These are phyloP conservation scores for Eremobia ochroleuca DNA, from an alignment of 2,888 invertebrate genomes.

Conservation along the genomic window DNA sequence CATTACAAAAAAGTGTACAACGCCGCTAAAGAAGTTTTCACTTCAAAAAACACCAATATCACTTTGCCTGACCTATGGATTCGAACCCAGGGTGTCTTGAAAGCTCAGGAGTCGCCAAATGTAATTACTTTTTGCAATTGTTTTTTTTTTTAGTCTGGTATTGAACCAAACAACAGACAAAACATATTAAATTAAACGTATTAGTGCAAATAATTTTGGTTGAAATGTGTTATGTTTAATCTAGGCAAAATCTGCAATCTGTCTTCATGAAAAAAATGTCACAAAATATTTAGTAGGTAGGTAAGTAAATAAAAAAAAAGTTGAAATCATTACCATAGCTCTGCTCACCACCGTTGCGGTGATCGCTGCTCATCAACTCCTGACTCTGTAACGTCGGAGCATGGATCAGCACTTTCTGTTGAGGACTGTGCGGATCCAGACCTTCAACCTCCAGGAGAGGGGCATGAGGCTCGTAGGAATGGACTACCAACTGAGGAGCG, in stretches of 20 bases:
- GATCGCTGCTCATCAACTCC: conserved; percentile 85
- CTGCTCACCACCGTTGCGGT: conserved; percentile 87
- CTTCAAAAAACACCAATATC: no score
- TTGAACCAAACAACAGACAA: neutral
- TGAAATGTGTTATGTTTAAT: neutral
- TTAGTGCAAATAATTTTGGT: neutral
- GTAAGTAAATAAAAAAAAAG: conserved; percentile 11
- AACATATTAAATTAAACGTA: neutral
- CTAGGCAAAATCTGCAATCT: no score
- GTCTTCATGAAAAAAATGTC: neutral
- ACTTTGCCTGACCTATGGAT: no score
- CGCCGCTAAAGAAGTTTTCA: no score
- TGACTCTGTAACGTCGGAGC: conserved; percentile 86
- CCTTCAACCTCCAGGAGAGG: conserved; percentile 88
- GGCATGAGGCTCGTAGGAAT: conserved; percentile 88
- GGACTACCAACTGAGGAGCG: conserved; percentile 86
- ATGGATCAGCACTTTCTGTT: conserved; percentile 88
- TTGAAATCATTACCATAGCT: conserved; percentile 37
- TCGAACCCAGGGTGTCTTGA: no score
- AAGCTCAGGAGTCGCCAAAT: no score
- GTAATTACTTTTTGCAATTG: no score
- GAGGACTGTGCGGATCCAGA: conserved; percentile 87
- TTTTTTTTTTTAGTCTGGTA: no score
- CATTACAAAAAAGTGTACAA: no score
- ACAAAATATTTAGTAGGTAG: neutral